A percentile compares a stretch with the other conserved stretches of the same genome.
Evolutionary conservation across 2,888 invertebrate species (phyloP).

Genomic region (Dendrolimus pini): DNA sequence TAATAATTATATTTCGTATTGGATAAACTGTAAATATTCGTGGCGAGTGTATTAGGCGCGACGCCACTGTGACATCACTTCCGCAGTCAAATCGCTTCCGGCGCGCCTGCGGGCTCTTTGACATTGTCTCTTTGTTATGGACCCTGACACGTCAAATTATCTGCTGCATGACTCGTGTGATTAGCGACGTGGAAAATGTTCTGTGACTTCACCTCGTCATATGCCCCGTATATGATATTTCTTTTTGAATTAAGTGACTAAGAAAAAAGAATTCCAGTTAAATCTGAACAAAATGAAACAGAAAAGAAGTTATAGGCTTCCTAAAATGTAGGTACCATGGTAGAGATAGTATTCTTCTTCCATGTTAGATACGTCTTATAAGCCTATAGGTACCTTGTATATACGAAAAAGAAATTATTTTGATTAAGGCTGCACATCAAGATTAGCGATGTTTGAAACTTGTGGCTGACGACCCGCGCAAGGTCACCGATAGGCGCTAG

Average conservation of each 20-base stretch:
- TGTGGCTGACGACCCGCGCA: too few relatives aligned
- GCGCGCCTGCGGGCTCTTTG: slow-evolving; percentile 58
- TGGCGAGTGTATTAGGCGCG: slow-evolving; percentile 16
- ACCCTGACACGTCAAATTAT: slow-evolving; percentile 49
- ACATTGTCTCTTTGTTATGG: slow-evolving; percentile 55
- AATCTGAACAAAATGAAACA: too few relatives aligned
- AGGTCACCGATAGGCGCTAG: too few relatives aligned
- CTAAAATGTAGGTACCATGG: too few relatives aligned
- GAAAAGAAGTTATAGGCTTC: too few relatives aligned
- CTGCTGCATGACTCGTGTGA: slow-evolving; percentile 49
- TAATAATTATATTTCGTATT: neutral
- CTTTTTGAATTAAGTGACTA: neutral
- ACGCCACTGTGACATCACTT: slow-evolving; percentile 57
- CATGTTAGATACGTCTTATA: too few relatives aligned
- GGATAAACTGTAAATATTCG: slow-evolving; percentile 10
- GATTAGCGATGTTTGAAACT: too few relatives aligned
- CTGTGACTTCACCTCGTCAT: slow-evolving; percentile 6
- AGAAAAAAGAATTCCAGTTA: too few relatives aligned
- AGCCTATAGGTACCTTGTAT: too few relatives aligned
- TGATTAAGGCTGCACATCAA: too few relatives aligned
- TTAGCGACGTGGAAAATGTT: slow-evolving; percentile 47
- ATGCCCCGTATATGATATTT: slow-evolving; percentile 3
- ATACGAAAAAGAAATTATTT: too few relatives aligned
- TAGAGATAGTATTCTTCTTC: too few relatives aligned
- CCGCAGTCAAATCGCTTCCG: slow-evolving; percentile 69